Evolutionary conservation across 2,888 invertebrate genomes (phyloP).

Genomic region (Chrysolina americana): DNA sequence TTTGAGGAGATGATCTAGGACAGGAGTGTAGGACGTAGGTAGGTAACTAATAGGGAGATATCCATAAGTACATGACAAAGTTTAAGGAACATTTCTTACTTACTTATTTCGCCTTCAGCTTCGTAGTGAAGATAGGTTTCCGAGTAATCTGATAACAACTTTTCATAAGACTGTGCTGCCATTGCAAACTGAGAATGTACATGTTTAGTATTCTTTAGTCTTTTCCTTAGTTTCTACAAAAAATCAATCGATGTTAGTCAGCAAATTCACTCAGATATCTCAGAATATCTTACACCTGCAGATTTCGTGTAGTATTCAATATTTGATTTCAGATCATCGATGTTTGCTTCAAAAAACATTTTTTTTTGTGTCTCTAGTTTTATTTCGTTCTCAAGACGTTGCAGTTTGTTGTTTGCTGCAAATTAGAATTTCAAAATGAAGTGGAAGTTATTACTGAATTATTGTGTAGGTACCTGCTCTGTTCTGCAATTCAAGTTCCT

Average conservation of each 20-base stretch:
- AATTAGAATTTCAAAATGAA: not conserved
- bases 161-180: conserved; percentile 37
- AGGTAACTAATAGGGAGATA: too few relatives aligned
- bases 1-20: too few relatives aligned
- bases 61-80: too few relatives aligned
- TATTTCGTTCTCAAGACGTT: conserved; percentile 25
- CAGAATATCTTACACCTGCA: conserved; percentile 27
- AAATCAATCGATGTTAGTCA: not conserved
- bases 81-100: not conserved
- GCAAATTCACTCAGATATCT: too few relatives aligned
- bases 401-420: conserved; percentile 35
- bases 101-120: not conserved
- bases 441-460: not conserved
- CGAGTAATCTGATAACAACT: conserved; percentile 29
- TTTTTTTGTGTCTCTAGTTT: conserved; percentile 33
- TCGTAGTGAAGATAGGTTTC: conserved; percentile 21
- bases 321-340: conserved; percentile 31
- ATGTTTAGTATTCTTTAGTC: conserved; percentile 22
- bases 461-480: conserved; percentile 25
- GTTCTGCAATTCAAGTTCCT: conserved; percentile 31
- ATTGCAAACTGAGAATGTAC: conserved; percentile 38
- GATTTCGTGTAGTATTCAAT: conserved; percentile 35
- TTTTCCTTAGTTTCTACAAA: conserved; percentile 36
- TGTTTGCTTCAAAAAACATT: conserved; percentile 34
- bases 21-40: too few relatives aligned